Evolutionary conservation across 2,797 vertebrate genomes (phyloP), one percentile per base, ranked within the genome.

Genomic region (Cyprinodon diabolis): DNA sequence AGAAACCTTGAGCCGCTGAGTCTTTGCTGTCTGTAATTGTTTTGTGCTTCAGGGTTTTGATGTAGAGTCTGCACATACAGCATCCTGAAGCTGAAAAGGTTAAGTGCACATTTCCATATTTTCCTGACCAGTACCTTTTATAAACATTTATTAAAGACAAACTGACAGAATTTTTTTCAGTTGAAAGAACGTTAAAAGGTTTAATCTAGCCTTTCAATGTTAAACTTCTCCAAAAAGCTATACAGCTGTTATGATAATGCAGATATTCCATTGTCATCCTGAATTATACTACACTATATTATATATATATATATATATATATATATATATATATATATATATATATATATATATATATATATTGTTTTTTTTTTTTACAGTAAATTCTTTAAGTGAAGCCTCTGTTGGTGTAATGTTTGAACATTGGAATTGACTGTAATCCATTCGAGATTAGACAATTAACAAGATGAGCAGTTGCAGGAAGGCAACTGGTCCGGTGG

Each of bases 391-490:
- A 23, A 7, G 14, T 8, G 8, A 60, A 48, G 58, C 62, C 0
- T 14, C 65, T 40, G 69, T 21, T 58, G 68, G 17, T 47, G 66
- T 71, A 68, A 78, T 78, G 67, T 74, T 77, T 74, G 68, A 43
- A 80, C 63, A 58, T 45, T 69, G 57, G 60, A 49, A 71, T 58
- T 51, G 63, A 9, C 67, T 54, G 40, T 48, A 62, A 78, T 68
- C 21, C 0, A 30, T 30, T 30, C 30, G 30, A 30, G 30, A 72
- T 81, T 72, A 73, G 62, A 8, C 15, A n/a, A 45, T 54, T 4
- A 17, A 77, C 57, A 72, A 68, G 40, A 63, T 75, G 30, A 74
- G n/a, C 47, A 1, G 55, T 62, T 63, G 56, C 57, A 49, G 57
- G 40, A 66, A 82, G 6, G 25, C 45, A 68, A 57, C 66, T 2